Evolutionary conservation across 2,797 vertebrate genomes (phyloP).

Genomic region (Perodicticus potto): DNA sequence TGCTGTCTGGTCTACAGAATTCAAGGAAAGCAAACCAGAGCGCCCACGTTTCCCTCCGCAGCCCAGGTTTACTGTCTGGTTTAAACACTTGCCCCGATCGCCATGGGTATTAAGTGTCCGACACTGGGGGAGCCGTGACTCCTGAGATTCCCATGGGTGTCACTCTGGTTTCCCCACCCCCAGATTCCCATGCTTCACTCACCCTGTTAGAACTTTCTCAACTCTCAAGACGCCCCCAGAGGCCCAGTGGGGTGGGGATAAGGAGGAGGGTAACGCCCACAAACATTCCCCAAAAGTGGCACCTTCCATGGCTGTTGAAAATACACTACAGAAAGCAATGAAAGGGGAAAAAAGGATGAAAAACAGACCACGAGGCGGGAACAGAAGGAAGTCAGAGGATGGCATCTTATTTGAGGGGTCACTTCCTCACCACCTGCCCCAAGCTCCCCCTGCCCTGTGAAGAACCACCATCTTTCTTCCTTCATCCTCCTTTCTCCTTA

Average conservation of each 20-base stretch:
- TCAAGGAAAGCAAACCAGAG: not conserved
- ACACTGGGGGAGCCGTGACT: not conserved
- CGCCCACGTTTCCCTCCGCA: not conserved
- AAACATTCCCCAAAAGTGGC: not conserved
- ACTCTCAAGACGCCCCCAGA: not conserved
- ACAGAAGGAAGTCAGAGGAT: not conserved
- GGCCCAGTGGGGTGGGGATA: not conserved
- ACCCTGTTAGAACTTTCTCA: not conserved
- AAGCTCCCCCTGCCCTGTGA: too few species aligned
- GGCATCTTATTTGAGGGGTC: not conserved
- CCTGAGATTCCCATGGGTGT: not conserved
- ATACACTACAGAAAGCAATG: not conserved
- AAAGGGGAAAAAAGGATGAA: not conserved
- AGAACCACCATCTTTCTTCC: too few species aligned
- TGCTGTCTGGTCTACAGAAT: not conserved
- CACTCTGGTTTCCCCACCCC: not conserved
- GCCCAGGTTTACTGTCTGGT: not conserved
- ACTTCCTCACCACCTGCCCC: not conserved
- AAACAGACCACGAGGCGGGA: not conserved
- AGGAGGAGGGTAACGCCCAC: not conserved
- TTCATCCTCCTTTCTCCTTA: not conserved
- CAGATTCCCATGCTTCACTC: not conserved
- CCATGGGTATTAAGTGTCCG: not conserved
- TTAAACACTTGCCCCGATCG: not conserved
- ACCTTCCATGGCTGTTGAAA: not conserved